phyloP scores from a whole-genome alignment of 1,140 invertebrate species.

The Drosophila insularis region DNA sequence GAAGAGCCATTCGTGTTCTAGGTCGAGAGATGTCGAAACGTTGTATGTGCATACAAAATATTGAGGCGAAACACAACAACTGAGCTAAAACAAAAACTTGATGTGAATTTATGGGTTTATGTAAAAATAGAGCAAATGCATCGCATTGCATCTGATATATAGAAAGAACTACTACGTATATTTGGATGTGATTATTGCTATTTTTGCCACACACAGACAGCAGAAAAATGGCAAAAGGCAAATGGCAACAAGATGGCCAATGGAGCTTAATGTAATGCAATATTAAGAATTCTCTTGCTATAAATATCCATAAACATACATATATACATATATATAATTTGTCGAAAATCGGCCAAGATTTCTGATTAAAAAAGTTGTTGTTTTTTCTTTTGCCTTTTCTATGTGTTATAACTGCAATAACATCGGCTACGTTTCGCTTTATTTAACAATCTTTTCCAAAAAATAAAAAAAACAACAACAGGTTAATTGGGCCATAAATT shows the following conservation, averaged over 20 bases:
- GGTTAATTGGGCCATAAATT: slow-evolving; percentile 80
- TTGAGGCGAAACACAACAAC: background rate
- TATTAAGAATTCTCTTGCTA: slow-evolving; percentile 37
- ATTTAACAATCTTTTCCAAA: slow-evolving; percentile 41
- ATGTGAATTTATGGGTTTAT: slow-evolving; percentile 36
- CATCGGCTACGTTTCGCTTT: background rate
- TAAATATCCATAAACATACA: slow-evolving; percentile 6
- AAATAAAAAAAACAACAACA: slow-evolving; percentile 17
- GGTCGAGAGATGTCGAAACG: background rate
- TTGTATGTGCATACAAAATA: background rate
- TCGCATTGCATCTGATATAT: slow-evolving; percentile 38
- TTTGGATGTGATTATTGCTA: slow-evolving; percentile 38
- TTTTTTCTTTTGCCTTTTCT: slow-evolving; percentile 26
- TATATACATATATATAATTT: slow-evolving; percentile 36
- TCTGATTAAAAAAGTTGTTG: slow-evolving; percentile 57
- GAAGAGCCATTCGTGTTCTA: background rate
- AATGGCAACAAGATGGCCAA: slow-evolving; percentile 54
- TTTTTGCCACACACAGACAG: slow-evolving; percentile 50
- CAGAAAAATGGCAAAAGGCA: slow-evolving; percentile 22
- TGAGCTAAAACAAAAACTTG: background rate
- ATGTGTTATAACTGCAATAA: slow-evolving; percentile 41
- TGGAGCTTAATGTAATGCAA: slow-evolving; percentile 71
- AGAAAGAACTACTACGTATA: slow-evolving; percentile 6
- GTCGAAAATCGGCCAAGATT: slow-evolving; percentile 50
- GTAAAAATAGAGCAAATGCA: slow-evolving; percentile 24